A percentile compares a stretch with the other conserved stretches of the same genome.
Conservation (phyloP, 2,113 vertebrate species). For the Aptenodytes patagonicus region DNA sequence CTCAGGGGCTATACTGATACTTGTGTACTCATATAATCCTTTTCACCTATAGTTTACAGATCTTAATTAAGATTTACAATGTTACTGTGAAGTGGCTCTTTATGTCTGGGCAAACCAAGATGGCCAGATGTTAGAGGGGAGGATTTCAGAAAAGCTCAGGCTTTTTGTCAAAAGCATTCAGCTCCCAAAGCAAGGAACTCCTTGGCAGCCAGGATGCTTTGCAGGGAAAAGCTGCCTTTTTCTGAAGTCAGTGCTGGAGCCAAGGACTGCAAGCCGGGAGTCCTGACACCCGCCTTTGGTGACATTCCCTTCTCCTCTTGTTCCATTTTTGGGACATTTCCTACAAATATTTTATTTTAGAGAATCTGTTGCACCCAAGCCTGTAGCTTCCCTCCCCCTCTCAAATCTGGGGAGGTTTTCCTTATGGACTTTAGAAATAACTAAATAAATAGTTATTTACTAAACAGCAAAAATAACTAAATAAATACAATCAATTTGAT, state of each 20-base stretch:
- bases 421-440: neutral
- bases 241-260: neutral
- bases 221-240: neutral
- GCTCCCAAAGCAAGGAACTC: neutral
- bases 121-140: neutral
- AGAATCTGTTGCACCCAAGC: neutral
- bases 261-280: neutral
- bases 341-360: neutral
- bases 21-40: neutral
- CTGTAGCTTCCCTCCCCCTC: neutral
- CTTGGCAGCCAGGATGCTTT: neutral
- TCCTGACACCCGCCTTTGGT: neutral
- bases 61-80: slow-evolving; percentile 37
- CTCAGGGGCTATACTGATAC: neutral
- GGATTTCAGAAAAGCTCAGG: neutral
- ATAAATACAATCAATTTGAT: slow-evolving; percentile 39
- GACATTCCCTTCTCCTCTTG: neutral
- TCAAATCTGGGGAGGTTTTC: neutral
- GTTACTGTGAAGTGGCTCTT: neutral
- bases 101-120: neutral
- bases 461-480: slow-evolving; percentile 1
- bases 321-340: neutral
- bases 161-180: neutral
- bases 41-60: slow-evolving; percentile 19
- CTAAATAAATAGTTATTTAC: neutral